Evolutionary conservation across 2,888 invertebrate species (phyloP).

Genomic region (Rhopalosiphum nymphaeae): DNA sequence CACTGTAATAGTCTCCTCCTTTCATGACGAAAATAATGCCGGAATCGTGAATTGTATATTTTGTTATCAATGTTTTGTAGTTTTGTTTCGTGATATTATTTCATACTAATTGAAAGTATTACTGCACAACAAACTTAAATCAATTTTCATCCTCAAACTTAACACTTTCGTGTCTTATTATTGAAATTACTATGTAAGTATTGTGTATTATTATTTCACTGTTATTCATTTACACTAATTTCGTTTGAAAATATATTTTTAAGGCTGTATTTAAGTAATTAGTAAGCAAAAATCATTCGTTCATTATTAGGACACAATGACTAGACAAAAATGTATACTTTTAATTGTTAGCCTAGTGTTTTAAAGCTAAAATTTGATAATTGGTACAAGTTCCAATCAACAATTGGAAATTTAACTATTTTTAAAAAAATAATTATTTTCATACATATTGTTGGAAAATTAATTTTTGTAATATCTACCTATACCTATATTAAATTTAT

Average conservation of each 20-base stretch:
- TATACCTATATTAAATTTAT: background rate
- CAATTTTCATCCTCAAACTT: background rate
- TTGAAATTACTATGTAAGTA: constrained; percentile 35
- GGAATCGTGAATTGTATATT: constrained; percentile 44
- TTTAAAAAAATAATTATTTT: background rate
- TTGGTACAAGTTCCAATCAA: background rate
- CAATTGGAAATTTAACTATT: background rate
- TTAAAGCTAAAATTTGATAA: background rate
- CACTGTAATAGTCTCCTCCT: constrained; percentile 26
- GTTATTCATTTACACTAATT: background rate
- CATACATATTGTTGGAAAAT: background rate
- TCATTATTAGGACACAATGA: constrained; percentile 32
- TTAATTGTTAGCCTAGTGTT: background rate
- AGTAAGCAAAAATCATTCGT: background rate
- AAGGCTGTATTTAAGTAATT: background rate
- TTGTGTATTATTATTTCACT: background rate
- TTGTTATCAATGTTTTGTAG: constrained; percentile 56
- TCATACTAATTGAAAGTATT: background rate
- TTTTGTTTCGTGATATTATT: constrained; percentile 32
- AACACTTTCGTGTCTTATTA: background rate
- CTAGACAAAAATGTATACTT: background rate
- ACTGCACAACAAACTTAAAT: background rate
- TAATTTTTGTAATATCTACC: background rate
- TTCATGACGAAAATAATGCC: background rate
- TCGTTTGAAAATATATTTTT: background rate